These are phyloP conservation scores for Ahaetulla prasina DNA, from an alignment of 2,113 vertebrate genomes.

Conservation along the genomic window DNA sequence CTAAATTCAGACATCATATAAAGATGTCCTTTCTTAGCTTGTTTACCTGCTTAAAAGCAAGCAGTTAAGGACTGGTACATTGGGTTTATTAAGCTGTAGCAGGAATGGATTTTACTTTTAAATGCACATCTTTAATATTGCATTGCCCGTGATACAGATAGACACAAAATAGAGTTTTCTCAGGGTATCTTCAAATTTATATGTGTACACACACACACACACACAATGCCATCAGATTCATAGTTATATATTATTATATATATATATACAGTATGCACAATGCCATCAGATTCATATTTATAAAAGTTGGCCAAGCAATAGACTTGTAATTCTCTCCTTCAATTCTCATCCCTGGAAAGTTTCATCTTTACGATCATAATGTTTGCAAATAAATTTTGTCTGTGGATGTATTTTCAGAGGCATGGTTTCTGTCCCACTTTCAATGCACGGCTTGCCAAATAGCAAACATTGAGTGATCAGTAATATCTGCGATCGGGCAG, in stretches of 20 bases:
- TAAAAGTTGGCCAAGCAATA: not conserved
- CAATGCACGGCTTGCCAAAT: not conserved
- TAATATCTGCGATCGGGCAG: not conserved
- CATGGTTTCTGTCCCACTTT: not conserved
- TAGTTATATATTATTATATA: not conserved
- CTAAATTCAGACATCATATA: not conserved
- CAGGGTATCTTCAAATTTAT: constrained; percentile 8
- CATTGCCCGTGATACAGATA: not conserved
- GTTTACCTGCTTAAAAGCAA: not conserved
- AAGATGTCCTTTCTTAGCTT: not conserved
- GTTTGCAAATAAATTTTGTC: constrained; percentile 5
- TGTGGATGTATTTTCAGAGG: not conserved
- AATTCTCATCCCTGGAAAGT: not conserved
- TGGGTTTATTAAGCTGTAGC: not conserved
- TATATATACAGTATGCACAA: not conserved
- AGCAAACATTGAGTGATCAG: not conserved
- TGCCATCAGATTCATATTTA: not conserved
- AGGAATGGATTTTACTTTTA: not conserved
- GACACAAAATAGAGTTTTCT: not conserved
- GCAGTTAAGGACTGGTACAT: not conserved
- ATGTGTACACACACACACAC: not conserved
- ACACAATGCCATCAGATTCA: not conserved
- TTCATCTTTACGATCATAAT: not conserved
- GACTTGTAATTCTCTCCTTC: not conserved
- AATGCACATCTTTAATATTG: not conserved